Evolutionary conservation across 2,113 vertebrate species (phyloP), one percentile per base, ranked within the genome.

Genomic region (Macquaria ambigua): DNA sequence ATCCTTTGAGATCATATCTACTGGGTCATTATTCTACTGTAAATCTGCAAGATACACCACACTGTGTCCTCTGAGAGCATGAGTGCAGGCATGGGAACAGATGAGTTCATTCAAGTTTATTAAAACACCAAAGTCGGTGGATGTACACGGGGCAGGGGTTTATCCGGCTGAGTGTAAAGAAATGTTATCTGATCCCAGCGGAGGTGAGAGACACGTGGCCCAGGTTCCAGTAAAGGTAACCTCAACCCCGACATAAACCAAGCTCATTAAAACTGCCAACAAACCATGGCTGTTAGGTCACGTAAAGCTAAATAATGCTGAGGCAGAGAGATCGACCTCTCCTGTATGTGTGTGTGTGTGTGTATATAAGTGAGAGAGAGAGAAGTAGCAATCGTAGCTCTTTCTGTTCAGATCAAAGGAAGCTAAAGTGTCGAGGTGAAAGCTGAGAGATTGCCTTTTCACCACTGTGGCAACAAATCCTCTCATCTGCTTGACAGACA

Each of bases 261-360:
- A 90, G 90, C 94, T 95, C 95, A 96, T 96, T 96, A 95, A 95
- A 93, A 94, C 81, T 87, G 87, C 85, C 94, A 95, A 88, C 91
- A 94, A 93, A 94, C 90, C 95, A 78, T 95, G 89, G 93, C 88
- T 82, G 86, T 84, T 80, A 82, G 87, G 91, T 95, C 93, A 95
- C 77, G 43, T 81, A 76, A 93, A 86, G 93, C 91, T 83, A 87
- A 92, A 91, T 87, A 89, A 81, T 85, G 94, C 92, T 94, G 93
- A 94, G 84, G 64, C 72, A 48, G 83, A 85, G 76, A 85, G 84
- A 83, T 78, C 46, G 66, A 82, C 67, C 83, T 59, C 31, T 61
- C 21, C 28, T 74, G 48, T 43, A 12, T 39, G 79, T 76, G 82
- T 81, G 73, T 78, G 55, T 48, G 34, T 71, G 48, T 68, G 70